Evolutionary conservation across 2,113 vertebrate species (phyloP), one percentile per base, ranked within the genome.

Genomic region (Oryzias woworae): DNA sequence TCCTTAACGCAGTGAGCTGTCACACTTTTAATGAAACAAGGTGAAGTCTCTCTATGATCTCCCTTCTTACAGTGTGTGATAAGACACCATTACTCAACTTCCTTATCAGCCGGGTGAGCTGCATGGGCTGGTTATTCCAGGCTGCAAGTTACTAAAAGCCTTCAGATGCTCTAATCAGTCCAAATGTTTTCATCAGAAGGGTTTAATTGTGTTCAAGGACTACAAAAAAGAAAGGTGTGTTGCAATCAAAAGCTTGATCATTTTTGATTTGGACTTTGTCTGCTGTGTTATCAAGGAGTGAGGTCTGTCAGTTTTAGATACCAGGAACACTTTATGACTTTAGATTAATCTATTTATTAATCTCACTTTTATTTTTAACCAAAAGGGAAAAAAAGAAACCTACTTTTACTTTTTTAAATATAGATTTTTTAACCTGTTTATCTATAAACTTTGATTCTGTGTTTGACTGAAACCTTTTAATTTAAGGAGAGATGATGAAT

Each of bases 181-280:
- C 36, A 36, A 36, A 36, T 8, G 7, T 10, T 36, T 36, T 36
- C 10, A 36, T 36, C 36, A 0, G 36, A 51, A 2, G 49, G 23
- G 62, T 69, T 54, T 3, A 24, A 47, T 62, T 51, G 2, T 52
- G 15, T 16, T 36, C 7, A 18, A 36, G 31, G 13, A 55, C 17
- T 22, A n/a, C 45, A 5, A 48, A 56, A 26, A 49, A 43, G 48
- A 23, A 54, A 14, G 20, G 20, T 20, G 20, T 20, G 20, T 20
- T 20, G 20, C 20, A 18, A 22, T 64, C 66, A 47, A 73, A 62
- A 24, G 22, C 45, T 48, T 53, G 20, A 66, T 24, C 13, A 26
- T 67, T 46, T 4, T n/a, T 28, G 45, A 62, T 63, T 53, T 81
- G 80, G 57, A 87, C 81, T 85, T 85, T 84, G 69, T 10, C 31